These are phyloP conservation scores for Trogon surrucura DNA, from an alignment of 2,113 vertebrate species.

Conservation along the genomic window DNA sequence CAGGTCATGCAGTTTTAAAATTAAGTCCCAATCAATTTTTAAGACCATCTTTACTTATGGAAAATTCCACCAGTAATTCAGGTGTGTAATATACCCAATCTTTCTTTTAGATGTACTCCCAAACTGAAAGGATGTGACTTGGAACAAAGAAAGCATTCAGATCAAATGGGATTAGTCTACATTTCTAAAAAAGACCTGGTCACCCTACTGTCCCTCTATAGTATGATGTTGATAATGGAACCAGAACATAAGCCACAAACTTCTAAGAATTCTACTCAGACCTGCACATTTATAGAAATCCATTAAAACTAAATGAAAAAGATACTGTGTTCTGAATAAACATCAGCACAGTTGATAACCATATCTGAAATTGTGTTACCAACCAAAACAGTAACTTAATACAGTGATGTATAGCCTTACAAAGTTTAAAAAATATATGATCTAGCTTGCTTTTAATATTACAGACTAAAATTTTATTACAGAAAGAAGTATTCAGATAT, in stretches of 20 bases:
- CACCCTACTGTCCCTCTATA: neutral
- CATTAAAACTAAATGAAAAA: neutral
- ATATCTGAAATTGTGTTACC: neutral
- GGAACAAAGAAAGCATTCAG: neutral
- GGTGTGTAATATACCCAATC: neutral
- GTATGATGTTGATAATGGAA: neutral
- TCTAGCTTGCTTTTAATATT: neutral
- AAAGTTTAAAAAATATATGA: neutral
- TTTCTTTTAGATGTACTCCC: neutral
- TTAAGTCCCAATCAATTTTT: neutral
- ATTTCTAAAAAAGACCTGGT: neutral
- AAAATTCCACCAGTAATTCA: neutral
- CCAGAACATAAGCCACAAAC: neutral
- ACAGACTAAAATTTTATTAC: neutral
- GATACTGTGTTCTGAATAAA: neutral
- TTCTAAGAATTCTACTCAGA: neutral
- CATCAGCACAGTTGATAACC: neutral
- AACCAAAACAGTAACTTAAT: neutral
- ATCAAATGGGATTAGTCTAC: neutral
- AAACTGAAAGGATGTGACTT: neutral
- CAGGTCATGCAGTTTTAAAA: neutral
- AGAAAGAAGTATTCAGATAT: neutral
- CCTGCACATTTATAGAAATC: neutral
- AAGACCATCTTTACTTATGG: neutral
- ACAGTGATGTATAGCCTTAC: neutral